Evolutionary conservation across 2,888 invertebrate genomes (phyloP).

Genomic region (Lithosia quadra): DNA sequence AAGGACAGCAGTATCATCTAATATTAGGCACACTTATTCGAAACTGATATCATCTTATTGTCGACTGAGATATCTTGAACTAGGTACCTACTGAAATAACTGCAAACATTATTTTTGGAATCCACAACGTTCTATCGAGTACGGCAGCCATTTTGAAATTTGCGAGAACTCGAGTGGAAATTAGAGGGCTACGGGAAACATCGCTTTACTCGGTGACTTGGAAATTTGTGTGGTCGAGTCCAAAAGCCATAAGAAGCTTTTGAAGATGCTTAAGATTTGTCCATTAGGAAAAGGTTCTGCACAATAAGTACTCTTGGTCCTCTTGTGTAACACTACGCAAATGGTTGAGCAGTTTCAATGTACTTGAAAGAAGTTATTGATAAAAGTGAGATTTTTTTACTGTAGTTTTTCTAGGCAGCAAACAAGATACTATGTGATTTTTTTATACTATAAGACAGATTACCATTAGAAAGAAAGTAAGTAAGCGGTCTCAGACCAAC

Average conservation of each 20-base stretch:
- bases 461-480: too few species aligned
- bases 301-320: neutral
- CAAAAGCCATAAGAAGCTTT: neutral
- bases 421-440: neutral
- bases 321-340: neutral
- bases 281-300: slow-evolving; percentile 9
- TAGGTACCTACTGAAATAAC: neutral
- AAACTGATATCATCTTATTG: neutral
- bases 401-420: neutral
- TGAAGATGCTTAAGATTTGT: neutral
- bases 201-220: slow-evolving; percentile 3
- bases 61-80: neutral
- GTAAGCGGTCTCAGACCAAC: too few species aligned
- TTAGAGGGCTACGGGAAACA: neutral
- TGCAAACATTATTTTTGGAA: neutral
- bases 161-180: neutral
- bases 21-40: too few species aligned
- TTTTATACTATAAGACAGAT: too few species aligned
- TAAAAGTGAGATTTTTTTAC: neutral
- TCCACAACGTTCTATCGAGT: neutral
- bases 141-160: slow-evolving; percentile 9
- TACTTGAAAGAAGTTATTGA: neutral
- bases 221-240: slow-evolving; percentile 9
- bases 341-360: neutral
- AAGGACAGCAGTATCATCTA: too few species aligned